These are phyloP conservation scores for Takifugu rubripes DNA, from an alignment of 2,797 vertebrate genomes.

Conservation along the genomic window DNA sequence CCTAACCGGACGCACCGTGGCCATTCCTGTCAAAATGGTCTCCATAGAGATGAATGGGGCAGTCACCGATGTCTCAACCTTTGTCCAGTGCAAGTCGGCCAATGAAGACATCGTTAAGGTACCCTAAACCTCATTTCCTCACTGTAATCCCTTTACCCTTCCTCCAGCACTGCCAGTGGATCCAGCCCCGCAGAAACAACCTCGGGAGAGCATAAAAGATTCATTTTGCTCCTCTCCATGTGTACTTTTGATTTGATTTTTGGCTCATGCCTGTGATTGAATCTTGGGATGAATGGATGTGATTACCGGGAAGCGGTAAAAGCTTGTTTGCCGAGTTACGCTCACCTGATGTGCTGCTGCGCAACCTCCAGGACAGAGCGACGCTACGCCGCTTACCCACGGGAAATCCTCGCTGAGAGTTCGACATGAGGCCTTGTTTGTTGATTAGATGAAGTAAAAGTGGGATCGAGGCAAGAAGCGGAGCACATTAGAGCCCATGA, in stretches of 20 bases:
- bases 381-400: conserved; percentile 1
- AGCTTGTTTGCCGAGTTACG: conserved; percentile 14
- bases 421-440: conserved; percentile 26
- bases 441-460: conserved; percentile 53
- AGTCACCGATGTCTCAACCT: conserved; percentile 84
- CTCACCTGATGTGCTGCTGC: conserved; percentile 4
- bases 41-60: conserved; percentile 90
- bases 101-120: conserved; percentile 98
- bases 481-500: conserved; percentile 44
- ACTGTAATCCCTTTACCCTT: conserved; percentile 34
- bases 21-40: conserved; percentile 95
- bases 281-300: conserved; percentile 47
- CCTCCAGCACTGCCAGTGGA: conserved; percentile 21
- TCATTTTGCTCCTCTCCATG: conserved; percentile 31
- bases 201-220: conserved; percentile 46
- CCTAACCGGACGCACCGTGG: conserved; percentile 92
- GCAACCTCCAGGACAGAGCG: too few relatives aligned
- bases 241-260: conserved; percentile 26
- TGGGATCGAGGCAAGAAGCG: conserved; percentile 47
- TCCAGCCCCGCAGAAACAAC: conserved; percentile 20
- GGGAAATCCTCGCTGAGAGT: conserved; percentile 15
- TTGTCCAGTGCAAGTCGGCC: conserved; percentile 90
- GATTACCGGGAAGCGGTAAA: conserved; percentile 10
- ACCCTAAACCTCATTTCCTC: conserved; percentile 31
- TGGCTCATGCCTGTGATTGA: conserved; percentile 31